phyloP scores from a whole-genome alignment of 2,113 vertebrate genomes.

The Indicator maculatus region DNA sequence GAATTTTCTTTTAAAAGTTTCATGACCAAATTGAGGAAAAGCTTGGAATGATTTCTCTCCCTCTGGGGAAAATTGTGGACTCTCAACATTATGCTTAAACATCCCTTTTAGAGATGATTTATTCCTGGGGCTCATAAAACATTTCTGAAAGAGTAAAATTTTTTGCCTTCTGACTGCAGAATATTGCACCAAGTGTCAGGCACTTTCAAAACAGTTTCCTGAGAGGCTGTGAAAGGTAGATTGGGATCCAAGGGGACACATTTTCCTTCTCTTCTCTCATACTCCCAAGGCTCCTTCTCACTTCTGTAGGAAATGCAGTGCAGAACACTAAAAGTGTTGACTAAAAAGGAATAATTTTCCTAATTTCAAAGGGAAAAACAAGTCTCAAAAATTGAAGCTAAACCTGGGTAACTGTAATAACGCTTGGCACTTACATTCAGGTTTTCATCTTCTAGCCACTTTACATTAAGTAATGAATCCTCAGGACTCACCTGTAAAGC shows the following conservation, averaged over 20 bases:
- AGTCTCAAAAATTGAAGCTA: slow-evolving; percentile 30
- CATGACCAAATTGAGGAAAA: slow-evolving; percentile 25
- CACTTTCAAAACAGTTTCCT: slow-evolving; percentile 64
- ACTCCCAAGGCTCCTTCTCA: slow-evolving; percentile 8
- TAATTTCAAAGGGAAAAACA: background rate
- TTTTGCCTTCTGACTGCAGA: slow-evolving; percentile 44
- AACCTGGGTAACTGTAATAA: slow-evolving; percentile 34
- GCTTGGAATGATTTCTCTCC: slow-evolving; percentile 45
- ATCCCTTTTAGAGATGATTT: slow-evolving; percentile 31
- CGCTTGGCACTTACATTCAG: slow-evolving; percentile 31
- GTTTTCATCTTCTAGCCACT: slow-evolving; percentile 58
- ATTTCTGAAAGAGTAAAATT: slow-evolving; percentile 48
- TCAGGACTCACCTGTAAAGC: slow-evolving; percentile 34
- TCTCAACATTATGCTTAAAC: slow-evolving; percentile 39
- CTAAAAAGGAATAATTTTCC: slow-evolving; percentile 22
- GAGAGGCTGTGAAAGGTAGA: slow-evolving; percentile 46
- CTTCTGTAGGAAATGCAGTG: slow-evolving; percentile 35
- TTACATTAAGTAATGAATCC: slow-evolving; percentile 56
- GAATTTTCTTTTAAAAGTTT: slow-evolving; percentile 54
- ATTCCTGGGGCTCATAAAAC: slow-evolving; percentile 57
- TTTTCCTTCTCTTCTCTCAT: slow-evolving; percentile 62
- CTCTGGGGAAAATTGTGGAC: slow-evolving; percentile 38
- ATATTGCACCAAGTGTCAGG: slow-evolving; percentile 19
- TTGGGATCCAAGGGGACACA: slow-evolving; percentile 50
- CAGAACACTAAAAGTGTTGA: slow-evolving; percentile 6